Conservation (phyloP, 1,140 invertebrate species). For the Sycophila sp. region DNA sequence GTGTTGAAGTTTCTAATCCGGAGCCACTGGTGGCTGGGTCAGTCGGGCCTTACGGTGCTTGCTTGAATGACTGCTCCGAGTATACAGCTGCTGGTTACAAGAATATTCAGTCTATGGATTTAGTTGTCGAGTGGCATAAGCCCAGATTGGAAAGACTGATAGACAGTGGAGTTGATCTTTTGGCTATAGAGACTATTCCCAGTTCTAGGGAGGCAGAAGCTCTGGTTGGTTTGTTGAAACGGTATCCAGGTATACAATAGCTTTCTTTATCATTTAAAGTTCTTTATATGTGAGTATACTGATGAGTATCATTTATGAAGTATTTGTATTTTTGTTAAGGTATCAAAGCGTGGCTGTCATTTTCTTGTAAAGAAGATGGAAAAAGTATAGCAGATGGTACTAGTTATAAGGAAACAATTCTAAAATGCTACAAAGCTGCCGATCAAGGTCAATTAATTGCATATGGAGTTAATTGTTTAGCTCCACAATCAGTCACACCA, state of each 20-base stretch:
- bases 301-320: background rate
- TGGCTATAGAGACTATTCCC: constrained; percentile 93
- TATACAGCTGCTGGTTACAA: constrained; percentile 85
- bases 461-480: constrained; percentile 89
- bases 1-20: constrained; percentile 42
- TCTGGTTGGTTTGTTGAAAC: constrained; percentile 77
- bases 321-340: constrained; percentile 36
- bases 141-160: constrained; percentile 80
- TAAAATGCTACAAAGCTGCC: constrained; percentile 72
- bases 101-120: constrained; percentile 72
- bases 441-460: constrained; percentile 76
- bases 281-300: background rate
- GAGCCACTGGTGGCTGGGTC: constrained; percentile 81
- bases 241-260: constrained; percentile 70
- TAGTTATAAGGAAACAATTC: constrained; percentile 72
- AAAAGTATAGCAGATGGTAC: constrained; percentile 79
- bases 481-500: constrained; percentile 70
- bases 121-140: constrained; percentile 83
- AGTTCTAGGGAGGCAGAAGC: constrained; percentile 83
- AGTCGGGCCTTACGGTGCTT: constrained; percentile 92
- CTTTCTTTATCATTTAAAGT: background rate
- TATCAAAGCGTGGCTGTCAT: constrained; percentile 83
- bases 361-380: constrained; percentile 80
- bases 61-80: constrained; percentile 89
- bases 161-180: constrained; percentile 80